Evolutionary conservation across 2,888 invertebrate genomes (phyloP).

Genomic region (Brachynemurus nebulosus): DNA sequence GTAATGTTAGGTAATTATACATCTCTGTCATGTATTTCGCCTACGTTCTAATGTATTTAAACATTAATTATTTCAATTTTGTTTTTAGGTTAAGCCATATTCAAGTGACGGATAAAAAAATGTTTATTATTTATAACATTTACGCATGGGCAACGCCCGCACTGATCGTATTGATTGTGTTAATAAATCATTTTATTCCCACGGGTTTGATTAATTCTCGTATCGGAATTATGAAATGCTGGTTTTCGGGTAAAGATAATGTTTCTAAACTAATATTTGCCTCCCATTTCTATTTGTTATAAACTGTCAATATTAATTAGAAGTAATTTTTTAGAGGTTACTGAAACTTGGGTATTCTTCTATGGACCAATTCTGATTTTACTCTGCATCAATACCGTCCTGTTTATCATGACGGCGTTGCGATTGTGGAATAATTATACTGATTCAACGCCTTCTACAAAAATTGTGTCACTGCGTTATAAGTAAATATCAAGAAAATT

Average conservation of each 20-base stretch:
- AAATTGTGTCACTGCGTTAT: constrained; percentile 36
- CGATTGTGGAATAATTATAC: constrained; percentile 40
- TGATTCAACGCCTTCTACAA: constrained; percentile 20
- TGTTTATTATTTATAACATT: constrained; percentile 39
- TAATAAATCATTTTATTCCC: constrained; percentile 39
- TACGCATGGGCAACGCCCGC: constrained; percentile 46
- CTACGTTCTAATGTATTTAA: background rate
- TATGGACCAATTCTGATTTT: constrained; percentile 50
- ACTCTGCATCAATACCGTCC: constrained; percentile 39
- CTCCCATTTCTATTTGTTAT: background rate
- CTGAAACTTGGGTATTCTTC: constrained; percentile 48
- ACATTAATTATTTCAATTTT: background rate
- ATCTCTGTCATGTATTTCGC: background rate
- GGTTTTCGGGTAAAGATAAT: constrained; percentile 43
- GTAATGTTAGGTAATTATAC: constrained; percentile 45
- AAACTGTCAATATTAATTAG: background rate
- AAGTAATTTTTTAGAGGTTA: constrained; percentile 32
- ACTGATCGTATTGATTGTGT: constrained; percentile 35
- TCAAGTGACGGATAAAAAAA: constrained; percentile 25
- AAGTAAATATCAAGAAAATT: constrained; percentile 31
- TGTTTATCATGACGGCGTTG: constrained; percentile 43
- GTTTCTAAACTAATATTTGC: background rate
- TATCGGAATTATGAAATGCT: constrained; percentile 43
- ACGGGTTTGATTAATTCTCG: constrained; percentile 42
- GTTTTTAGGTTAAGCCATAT: background rate